Base-by-base conservation (phyloP, 1,140 invertebrate species). In the Acromyrmex charruanus region DNA sequence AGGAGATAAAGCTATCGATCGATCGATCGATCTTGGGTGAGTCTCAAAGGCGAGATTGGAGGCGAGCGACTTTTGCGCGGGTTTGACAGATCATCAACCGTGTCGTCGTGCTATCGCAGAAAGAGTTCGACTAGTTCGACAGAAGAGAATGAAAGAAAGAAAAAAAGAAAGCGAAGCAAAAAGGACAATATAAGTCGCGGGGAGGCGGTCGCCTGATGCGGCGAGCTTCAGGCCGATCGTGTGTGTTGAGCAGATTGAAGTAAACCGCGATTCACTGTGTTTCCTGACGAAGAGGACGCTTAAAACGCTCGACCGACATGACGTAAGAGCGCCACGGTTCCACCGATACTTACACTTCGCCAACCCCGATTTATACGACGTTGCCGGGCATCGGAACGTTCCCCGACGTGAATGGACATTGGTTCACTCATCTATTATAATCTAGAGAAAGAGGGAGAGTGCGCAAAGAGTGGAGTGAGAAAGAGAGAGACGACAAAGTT, bases 11-110 rank as follows among this genome's bases (percentile, higher is more conserved):
- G 18, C 31, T 31, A 35, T 35, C 16, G 2, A 58, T 44, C 69
- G 35, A 69, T 7, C 16, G 18, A 71, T 72, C 68, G 80, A 84
- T 58, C 49, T 25, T 81, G 65, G 77, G 65, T 51, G 77, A 81
- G 65, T 81, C 77, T 69, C 65, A 35, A 21, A 21, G 65, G 5
- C 21, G 35, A 39, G 58, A 53, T 53, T 31, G 61, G 9, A 21
- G 31, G 10, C n/a, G 7, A 25, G 77, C 21, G 65, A 71, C 39
- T 69, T 81, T 81, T 65, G 65, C 77, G 79, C 79, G 65, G 28
- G 31, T 81, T 81, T 71, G 66, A 81, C 35, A 3, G 65, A 44
- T 71, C 5, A 44, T 68, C 39, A 44, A 1, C 16, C 35, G 51
- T 59, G 16, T 0, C 5, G 28, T 55, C 14, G 9, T 10, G 0